Base-by-base conservation (phyloP, 2,797 vertebrate genomes). In the Pangasius larnaudii region DNA sequence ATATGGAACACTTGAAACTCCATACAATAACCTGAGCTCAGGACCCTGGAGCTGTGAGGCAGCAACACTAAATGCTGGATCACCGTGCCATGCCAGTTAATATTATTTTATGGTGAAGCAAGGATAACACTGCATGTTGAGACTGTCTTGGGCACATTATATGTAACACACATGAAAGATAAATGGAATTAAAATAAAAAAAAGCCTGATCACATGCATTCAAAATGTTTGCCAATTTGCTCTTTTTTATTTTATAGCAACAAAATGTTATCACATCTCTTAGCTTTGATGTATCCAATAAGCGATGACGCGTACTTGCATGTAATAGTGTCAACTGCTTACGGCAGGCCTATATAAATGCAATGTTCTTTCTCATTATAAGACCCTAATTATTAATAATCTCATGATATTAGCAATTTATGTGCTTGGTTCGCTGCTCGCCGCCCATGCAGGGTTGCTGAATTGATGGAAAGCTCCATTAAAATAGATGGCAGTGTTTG, bases 401-500 rank as follows among this genome's bases (percentile, higher is more conserved):
- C 22, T 83, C 56, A 86, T 88, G 65, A 79, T 89, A 88, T 90
- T 89, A 81, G 87, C 81, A 89, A 85, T 91, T 92, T 77, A 91
- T 90, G 83, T 78, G 86, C 85, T 90, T 49, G 61, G 87, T 85
- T 84, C 75, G 56, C 53, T 72, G 84, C 56, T 78, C 74, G 84
- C 89, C 88, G 63, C 18, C n/a, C 82, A 58, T 36, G 53, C 86
- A 71, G 80, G 82, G n/a, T 84, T 33, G 51, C 81, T 51, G 72
- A 89, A 89, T 67, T 91, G 91, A 94, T 90, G 83, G 85, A 91
- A 89, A 92, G 92, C 92, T 93, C 92, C 93, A 93, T 94, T 94
- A 91, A 93, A 95, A 94, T 91, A 90, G 91, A 93, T 93, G 90
- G 90, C 89, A 85, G 88, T 93, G 92, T 95, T 95, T 94, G 92